Percentiles rank a stretch among this genome's conserved stretches.
phyloP scores from a whole-genome alignment of 2,888 invertebrate genomes.

The Lypha dubia region DNA sequence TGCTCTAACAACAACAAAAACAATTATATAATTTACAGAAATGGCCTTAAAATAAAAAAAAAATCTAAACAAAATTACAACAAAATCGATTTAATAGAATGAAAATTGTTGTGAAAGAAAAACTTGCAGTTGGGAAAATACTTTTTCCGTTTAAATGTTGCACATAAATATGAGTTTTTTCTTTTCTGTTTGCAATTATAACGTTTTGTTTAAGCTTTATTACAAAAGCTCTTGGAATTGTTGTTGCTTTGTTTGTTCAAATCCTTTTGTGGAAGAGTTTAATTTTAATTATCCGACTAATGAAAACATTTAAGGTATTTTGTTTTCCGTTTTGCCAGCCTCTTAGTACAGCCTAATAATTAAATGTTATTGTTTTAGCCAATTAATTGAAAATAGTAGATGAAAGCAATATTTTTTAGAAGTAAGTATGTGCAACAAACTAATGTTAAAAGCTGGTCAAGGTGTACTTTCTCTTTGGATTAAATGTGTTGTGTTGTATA shows the following conservation, averaged over 20 bases:
- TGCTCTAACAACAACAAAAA: constrained; percentile 33
- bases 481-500: too few species aligned
- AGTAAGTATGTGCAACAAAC: not conserved
- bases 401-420: constrained; percentile 9
- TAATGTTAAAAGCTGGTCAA: constrained; percentile 52
- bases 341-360: constrained; percentile 61
- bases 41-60: constrained; percentile 38
- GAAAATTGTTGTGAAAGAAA: constrained; percentile 39
- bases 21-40: constrained; percentile 60
- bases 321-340: constrained; percentile 13
- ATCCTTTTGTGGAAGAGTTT: constrained; percentile 21
- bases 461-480: constrained; percentile 60
- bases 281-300: constrained; percentile 57
- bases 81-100: constrained; percentile 51
- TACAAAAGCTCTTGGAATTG: not conserved
- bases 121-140: constrained; percentile 47
- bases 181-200: not conserved
- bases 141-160: constrained; percentile 44
- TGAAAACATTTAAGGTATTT: constrained; percentile 45
- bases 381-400: constrained; percentile 55
- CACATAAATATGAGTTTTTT: constrained; percentile 28
- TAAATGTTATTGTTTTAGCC: constrained; percentile 58
- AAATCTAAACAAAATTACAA: constrained; percentile 23
- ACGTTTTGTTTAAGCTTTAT: constrained; percentile 20
- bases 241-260: not conserved